Percentiles rank a stretch among this genome's conserved stretches.
Evolutionary conservation across 1,140 invertebrate species (phyloP).

Genomic region (Trissolcus basalis): DNA sequence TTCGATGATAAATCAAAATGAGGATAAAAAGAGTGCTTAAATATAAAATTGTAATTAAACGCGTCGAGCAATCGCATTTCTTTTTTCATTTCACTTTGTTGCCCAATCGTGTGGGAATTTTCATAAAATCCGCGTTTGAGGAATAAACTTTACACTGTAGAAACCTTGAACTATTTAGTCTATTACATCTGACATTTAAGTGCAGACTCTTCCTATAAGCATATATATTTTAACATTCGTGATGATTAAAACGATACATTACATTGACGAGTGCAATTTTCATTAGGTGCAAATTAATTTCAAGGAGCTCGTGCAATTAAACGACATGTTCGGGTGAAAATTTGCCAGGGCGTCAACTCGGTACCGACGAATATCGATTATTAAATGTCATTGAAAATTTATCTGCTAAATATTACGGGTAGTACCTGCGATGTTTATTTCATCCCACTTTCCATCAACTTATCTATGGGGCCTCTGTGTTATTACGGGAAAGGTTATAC

Average conservation of each 20-base stretch:
- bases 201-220: background rate
- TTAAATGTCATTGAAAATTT: slow-evolving; percentile 38
- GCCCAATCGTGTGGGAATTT: background rate
- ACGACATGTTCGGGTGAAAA: slow-evolving; percentile 15
- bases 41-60: no score
- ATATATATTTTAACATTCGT: slow-evolving; percentile 13
- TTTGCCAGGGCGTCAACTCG: slow-evolving; percentile 4
- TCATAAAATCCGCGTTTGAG: slow-evolving; percentile 2
- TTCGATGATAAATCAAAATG: no score
- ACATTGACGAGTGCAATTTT: background rate
- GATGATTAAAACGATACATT: slow-evolving; percentile 26
- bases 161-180: slow-evolving; percentile 47
- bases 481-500: slow-evolving; percentile 50
- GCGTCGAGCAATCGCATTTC: no score
- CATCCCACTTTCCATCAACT: slow-evolving; percentile 11
- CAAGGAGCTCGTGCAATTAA: no score
- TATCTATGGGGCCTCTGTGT: slow-evolving; percentile 29
- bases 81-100: background rate
- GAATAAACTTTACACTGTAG: background rate
- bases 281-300: background rate
- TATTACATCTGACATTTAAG: slow-evolving; percentile 51
- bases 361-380: slow-evolving; percentile 21
- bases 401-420: slow-evolving; percentile 30
- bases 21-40: no score
- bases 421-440: background rate